Conservation (phyloP, 2,888 invertebrate species). For the Blera fallax region DNA sequence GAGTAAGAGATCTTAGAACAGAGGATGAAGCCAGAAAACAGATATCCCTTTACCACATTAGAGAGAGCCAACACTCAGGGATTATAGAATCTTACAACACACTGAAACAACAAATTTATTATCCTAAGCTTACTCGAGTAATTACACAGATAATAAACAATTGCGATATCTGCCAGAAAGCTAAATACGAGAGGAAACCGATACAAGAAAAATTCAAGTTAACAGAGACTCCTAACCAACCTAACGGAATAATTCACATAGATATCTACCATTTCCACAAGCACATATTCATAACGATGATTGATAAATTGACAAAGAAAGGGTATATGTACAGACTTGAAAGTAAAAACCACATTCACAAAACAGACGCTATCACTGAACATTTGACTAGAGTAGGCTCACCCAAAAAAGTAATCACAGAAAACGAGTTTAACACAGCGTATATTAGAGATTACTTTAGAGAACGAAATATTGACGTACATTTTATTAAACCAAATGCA, state of each 20-base stretch:
- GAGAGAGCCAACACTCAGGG: conserved; percentile 26
- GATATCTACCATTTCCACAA: conserved; percentile 29
- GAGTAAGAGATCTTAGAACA: conserved; percentile 13
- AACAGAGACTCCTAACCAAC: background rate
- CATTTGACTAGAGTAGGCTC: conserved; percentile 28
- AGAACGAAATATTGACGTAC: conserved; percentile 6
- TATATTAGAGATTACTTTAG: conserved; percentile 15
- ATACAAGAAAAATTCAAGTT: conserved; percentile 6
- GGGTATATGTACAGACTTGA: background rate
- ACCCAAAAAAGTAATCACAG: conserved; percentile 19
- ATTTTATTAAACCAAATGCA: conserved; percentile 4
- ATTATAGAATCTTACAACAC: conserved; percentile 27
- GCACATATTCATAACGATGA: conserved; percentile 18
- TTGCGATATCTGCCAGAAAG: conserved; percentile 8
- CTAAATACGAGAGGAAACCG: conserved; percentile 18
- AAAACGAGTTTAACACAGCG: conserved; percentile 17
- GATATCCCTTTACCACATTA: conserved; percentile 19
- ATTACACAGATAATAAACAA: conserved; percentile 28
- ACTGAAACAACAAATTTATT: conserved; percentile 17
- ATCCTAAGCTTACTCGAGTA: conserved; percentile 14
- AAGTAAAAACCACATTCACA: conserved; percentile 9
- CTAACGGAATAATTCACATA: conserved; percentile 22
- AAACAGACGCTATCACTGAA: conserved; percentile 25
- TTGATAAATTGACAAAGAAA: conserved; percentile 24
- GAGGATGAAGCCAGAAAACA: conserved; percentile 29